Conservation (phyloP, 2,888 invertebrate genomes). For the Conops quadrifasciatus region DNA sequence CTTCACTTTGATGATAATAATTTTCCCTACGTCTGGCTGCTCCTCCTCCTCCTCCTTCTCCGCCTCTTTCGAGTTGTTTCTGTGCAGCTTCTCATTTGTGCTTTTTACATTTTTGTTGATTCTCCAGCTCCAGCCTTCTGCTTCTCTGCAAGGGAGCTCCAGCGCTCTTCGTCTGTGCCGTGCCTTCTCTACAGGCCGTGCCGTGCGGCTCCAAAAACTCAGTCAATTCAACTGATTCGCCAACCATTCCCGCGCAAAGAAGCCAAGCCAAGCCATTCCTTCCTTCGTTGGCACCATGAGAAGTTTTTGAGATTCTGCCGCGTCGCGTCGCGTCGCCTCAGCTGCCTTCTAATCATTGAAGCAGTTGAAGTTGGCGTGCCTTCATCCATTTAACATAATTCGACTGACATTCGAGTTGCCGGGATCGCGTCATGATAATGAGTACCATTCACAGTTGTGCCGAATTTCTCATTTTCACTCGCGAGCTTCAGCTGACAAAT, state of each 20-base stretch:
- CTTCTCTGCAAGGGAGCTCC: too few species aligned
- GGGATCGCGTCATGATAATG: constrained; percentile 9
- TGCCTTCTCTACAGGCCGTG: too few species aligned
- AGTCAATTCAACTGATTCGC: too few species aligned
- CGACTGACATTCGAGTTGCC: constrained; percentile 2
- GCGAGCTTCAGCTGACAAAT: not conserved
- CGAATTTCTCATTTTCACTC: constrained; percentile 5
- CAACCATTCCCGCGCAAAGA: too few species aligned
- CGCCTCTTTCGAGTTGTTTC: not conserved
- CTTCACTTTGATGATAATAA: too few species aligned
- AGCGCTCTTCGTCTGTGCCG: too few species aligned
- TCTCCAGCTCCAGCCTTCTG: too few species aligned
- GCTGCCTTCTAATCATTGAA: not conserved
- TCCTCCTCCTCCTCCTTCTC: not conserved
- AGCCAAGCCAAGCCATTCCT: not conserved
- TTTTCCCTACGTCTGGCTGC: not conserved
- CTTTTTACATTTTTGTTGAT: too few species aligned
- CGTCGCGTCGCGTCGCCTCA: not conserved
- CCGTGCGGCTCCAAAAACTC: too few species aligned
- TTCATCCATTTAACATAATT: constrained; percentile 8
- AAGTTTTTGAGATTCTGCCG: not conserved
- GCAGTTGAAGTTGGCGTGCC: not conserved
- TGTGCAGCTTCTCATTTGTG: too few species aligned
- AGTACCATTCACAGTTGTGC: constrained; percentile 9
- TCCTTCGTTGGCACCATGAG: not conserved